Evolutionary conservation across 92 coral and sea anemone genomes (phyloP).

Genomic region (Metridium senile): DNA sequence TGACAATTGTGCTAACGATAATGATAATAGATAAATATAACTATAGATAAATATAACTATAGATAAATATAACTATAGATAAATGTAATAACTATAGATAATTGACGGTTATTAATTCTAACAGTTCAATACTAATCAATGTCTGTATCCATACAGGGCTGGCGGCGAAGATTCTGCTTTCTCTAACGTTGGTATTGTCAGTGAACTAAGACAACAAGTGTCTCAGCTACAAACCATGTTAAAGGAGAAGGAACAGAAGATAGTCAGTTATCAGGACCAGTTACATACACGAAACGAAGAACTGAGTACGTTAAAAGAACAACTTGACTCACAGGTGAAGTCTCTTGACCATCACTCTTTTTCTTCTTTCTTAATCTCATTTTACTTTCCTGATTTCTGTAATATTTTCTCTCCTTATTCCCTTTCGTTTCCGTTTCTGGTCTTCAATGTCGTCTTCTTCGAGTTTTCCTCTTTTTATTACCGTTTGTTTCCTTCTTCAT

Average conservation of each 20-base stretch:
- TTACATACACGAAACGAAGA: constrained; percentile 86
- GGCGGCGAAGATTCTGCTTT: constrained; percentile 82
- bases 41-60: no score
- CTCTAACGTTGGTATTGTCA: constrained; percentile 61
- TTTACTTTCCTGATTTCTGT: no score
- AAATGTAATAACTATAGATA: no score
- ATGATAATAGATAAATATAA: no score
- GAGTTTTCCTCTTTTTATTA: neutral
- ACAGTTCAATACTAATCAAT: no score
- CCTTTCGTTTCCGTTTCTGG: neutral
- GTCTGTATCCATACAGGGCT: no score
- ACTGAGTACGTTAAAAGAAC: constrained; percentile 67
- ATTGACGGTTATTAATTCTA: no score
- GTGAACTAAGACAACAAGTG: constrained; percentile 68
- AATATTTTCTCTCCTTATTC: neutral
- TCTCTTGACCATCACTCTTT: neutral
- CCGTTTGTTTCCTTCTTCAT: neutral
- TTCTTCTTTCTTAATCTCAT: neutral
- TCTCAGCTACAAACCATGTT: constrained; percentile 70
- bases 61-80: no score
- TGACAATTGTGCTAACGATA: no score
- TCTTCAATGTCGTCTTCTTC: neutral
- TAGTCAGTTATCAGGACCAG: constrained; percentile 80
- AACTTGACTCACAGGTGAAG: constrained; percentile 61
- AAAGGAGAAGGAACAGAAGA: constrained; percentile 81